phyloP scores from a whole-genome alignment of 92 coral and sea anemone species.

The Heteractis magnifica region DNA sequence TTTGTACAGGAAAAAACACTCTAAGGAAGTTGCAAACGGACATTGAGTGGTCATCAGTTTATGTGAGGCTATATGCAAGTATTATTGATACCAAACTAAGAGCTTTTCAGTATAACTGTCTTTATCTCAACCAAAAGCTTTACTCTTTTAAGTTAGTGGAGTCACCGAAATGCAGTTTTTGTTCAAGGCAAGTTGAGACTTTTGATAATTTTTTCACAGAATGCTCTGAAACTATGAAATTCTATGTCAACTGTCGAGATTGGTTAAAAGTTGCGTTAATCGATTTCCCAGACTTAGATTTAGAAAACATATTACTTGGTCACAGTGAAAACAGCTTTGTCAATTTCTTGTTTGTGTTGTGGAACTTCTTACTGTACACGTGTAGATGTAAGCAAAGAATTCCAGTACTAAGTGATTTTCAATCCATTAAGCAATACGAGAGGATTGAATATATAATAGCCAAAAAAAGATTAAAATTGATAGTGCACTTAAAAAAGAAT shows the following conservation, averaged over 20 bases:
- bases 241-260: neutral
- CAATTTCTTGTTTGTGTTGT: neutral
- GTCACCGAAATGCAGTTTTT: neutral
- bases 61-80: neutral
- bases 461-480: neutral
- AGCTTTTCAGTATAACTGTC: neutral
- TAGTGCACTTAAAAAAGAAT: neutral
- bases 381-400: neutral
- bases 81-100: neutral
- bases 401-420: neutral
- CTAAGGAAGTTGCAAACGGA: neutral
- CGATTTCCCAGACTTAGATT: neutral
- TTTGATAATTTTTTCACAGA: neutral
- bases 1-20: too few species aligned
- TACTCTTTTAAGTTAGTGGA: neutral
- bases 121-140: neutral
- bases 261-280: neutral
- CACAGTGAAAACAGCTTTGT: neutral
- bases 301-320: neutral
- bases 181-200: neutral
- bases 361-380: neutral
- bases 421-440: neutral
- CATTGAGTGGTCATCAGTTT: constrained; percentile 1
- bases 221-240: neutral
- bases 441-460: neutral